Conservation (phyloP, 1,140 invertebrate species). For the Philotrypesis tridentata region DNA sequence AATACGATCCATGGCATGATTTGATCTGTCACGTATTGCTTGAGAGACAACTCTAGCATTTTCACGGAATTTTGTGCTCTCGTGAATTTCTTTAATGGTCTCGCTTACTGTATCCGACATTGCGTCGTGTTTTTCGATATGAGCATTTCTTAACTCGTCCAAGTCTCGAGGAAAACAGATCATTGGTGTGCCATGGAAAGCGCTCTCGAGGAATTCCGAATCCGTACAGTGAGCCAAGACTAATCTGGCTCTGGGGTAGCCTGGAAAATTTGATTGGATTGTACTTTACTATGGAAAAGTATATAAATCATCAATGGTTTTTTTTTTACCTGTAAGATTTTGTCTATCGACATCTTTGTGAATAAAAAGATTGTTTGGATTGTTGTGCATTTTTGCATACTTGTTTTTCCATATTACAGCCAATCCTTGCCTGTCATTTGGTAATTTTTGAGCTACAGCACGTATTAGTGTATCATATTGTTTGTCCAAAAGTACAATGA, state of each 20-base stretch:
- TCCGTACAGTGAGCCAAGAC: conserved; percentile 68
- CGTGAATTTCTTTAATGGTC: conserved; percentile 58
- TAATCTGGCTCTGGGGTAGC: conserved; percentile 64
- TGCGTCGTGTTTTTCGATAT: conserved; percentile 52
- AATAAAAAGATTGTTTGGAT: conserved; percentile 65
- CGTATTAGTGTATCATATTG: conserved; percentile 57
- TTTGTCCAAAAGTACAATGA: conserved; percentile 63
- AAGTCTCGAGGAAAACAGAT: conserved; percentile 66
- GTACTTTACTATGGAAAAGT: background rate
- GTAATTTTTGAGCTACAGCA: conserved; percentile 61
- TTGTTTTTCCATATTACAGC: conserved; percentile 66
- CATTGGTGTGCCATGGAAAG: conserved; percentile 67
- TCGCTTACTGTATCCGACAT: conserved; percentile 50
- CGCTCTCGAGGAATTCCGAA: conserved; percentile 66
- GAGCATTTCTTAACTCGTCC: conserved; percentile 62
- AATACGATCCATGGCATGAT: conserved; percentile 66
- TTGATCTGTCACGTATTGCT: conserved; percentile 65
- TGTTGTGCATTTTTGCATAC: conserved; percentile 48
- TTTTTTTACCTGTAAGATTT: conserved; percentile 66
- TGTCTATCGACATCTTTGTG: conserved; percentile 62
- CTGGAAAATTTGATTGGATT: conserved; percentile 51
- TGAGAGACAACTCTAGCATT: conserved; percentile 62
- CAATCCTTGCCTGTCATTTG: conserved; percentile 64
- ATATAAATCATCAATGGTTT: background rate
- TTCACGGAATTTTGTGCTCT: conserved; percentile 61